These are phyloP conservation scores for Crotalus horridus DNA, from an alignment of 2,113 vertebrate species.

Conservation along the genomic window DNA sequence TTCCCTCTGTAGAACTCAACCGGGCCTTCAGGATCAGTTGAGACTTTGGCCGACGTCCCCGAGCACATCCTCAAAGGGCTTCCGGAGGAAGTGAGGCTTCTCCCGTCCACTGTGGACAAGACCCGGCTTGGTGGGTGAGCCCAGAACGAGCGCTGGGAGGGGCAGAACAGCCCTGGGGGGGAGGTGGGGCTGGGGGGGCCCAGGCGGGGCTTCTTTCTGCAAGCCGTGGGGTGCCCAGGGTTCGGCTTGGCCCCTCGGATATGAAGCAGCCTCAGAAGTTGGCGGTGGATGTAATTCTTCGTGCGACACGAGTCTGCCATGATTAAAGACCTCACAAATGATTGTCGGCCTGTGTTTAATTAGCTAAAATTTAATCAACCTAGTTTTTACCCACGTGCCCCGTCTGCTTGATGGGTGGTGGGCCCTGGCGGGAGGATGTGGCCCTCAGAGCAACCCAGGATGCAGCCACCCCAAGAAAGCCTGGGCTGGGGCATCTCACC, in stretches of 20 bases:
- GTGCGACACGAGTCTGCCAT: background rate
- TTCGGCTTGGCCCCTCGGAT: background rate
- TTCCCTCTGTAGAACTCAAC: constrained; percentile 59
- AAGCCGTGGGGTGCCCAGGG: background rate
- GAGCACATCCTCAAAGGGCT: constrained; percentile 75
- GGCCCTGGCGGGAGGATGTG: background rate
- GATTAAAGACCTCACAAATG: background rate
- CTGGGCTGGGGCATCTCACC: too few species aligned
- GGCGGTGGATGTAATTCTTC: background rate
- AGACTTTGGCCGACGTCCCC: constrained; percentile 74
- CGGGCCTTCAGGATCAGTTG: constrained; percentile 61
- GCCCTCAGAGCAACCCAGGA: background rate
- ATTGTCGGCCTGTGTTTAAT: background rate
- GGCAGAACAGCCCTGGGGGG: accelerated
- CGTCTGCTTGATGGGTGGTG: background rate
- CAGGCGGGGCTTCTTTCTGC: background rate
- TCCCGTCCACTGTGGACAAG: constrained; percentile 76
- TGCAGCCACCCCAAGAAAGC: background rate
- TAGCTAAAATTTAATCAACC: background rate
- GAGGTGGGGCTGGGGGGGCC: too few species aligned
- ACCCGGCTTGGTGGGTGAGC: constrained; percentile 71
- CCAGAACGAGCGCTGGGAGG: background rate
- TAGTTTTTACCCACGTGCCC: background rate
- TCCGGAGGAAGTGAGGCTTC: constrained; percentile 77
- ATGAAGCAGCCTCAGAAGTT: background rate